Evolutionary conservation across 2,888 invertebrate species (phyloP).

Genomic region (Mayetiola destructor): DNA sequence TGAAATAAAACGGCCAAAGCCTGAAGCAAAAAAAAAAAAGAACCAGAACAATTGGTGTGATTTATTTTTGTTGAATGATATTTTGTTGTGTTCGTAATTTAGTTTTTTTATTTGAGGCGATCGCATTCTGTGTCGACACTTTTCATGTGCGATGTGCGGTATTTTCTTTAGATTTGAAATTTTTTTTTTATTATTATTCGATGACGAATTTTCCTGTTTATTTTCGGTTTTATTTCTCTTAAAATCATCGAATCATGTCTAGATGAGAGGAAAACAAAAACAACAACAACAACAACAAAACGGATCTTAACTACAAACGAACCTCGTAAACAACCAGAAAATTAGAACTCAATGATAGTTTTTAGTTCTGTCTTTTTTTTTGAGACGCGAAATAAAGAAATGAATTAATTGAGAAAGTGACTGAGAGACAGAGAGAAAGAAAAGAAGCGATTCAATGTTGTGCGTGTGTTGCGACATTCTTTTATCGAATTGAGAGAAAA

Average conservation of each 20-base stretch:
- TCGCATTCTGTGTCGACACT: background rate
- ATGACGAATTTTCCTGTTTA: too few species aligned
- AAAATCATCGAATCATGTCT: too few species aligned
- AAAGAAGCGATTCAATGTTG: background rate
- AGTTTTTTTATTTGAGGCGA: too few species aligned
- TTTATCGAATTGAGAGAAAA: conserved; percentile 1
- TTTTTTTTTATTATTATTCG: too few species aligned
- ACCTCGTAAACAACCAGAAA: too few species aligned
- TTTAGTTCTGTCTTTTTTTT: background rate
- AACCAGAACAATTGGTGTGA: background rate
- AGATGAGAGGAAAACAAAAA: too few species aligned
- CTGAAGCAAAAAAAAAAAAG: background rate
- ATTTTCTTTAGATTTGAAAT: background rate
- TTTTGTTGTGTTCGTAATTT: background rate
- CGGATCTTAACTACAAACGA: too few species aligned
- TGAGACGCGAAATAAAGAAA: background rate
- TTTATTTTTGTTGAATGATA: background rate
- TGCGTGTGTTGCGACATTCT: conserved; percentile 1
- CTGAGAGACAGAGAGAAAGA: background rate
- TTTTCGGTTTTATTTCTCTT: too few species aligned
- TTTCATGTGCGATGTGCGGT: background rate
- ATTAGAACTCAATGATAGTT: too few species aligned
- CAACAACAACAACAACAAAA: too few species aligned
- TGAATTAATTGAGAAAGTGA: background rate
- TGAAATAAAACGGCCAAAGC: too few species aligned